A percentile compares a stretch with the other conserved stretches of the same genome.
These are phyloP conservation scores for Leptinotarsa texana DNA, from an alignment of 1,140 invertebrate species.

Conservation along the genomic window DNA sequence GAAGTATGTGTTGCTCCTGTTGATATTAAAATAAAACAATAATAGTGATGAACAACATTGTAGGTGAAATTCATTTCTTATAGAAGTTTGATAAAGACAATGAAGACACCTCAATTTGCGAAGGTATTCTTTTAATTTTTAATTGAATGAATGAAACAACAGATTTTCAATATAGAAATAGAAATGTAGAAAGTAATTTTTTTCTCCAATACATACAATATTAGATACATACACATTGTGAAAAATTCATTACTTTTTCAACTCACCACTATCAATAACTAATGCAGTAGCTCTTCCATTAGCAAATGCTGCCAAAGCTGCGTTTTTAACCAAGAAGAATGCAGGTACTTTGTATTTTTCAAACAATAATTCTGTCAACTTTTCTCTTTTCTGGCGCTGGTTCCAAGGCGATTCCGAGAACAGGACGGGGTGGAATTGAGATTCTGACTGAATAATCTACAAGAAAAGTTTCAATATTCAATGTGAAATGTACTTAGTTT, in stretches of 20 bases:
- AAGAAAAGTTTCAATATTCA: conserved; percentile 23
- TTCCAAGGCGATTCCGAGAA: conserved; percentile 97
- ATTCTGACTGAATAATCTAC: conserved; percentile 78
- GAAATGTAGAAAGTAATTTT: too few species aligned
- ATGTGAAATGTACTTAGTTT: conserved; percentile 10
- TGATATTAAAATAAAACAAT: background rate
- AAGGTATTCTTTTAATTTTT: too few species aligned
- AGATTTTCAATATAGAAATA: too few species aligned
- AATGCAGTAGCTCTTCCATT: conserved; percentile 90
- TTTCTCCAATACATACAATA: too few species aligned
- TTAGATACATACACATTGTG: too few species aligned
- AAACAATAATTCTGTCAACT: conserved; percentile 91
- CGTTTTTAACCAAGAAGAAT: conserved; percentile 94
- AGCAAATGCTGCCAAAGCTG: conserved; percentile 91
- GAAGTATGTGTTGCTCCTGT: conserved; percentile 85
- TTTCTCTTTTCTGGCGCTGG: conserved; percentile 82
- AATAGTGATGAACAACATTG: background rate
- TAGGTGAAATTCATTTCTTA: background rate
- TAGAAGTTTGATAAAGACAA: too few species aligned
- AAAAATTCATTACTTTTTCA: too few species aligned
- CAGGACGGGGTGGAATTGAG: conserved; percentile 87
- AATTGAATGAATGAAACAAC: too few species aligned
- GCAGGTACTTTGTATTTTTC: conserved; percentile 96
- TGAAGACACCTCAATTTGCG: too few species aligned
- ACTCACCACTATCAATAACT: conserved; percentile 80